Base-by-base conservation (phyloP, 2,113 vertebrate species). In the Turdus rufiventris region DNA sequence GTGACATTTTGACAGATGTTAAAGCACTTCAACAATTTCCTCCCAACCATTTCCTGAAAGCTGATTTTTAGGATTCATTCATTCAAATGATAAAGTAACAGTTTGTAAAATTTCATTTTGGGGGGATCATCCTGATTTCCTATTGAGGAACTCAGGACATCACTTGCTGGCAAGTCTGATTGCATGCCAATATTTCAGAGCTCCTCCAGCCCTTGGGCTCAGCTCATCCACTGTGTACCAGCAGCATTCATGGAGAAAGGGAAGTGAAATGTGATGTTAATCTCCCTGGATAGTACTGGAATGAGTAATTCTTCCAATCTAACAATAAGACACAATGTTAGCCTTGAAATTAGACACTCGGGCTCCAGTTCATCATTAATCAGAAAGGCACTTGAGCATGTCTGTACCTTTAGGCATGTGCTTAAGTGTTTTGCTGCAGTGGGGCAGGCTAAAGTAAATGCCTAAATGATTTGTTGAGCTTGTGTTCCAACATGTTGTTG, bases 271-370 rank as follows among this genome's bases (percentile, higher is more conserved):
- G 72, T 63, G 61, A 86, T 65, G 80, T 85, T 89, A 74, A 93
- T 85, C 68, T 94, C 89, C 73, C 70, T 73, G n/a, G 74, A 72
- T 81, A 78, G 21, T 78, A 53, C 65, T 71, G 38, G 76, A 94
- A 89, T 67, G 70, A 90, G 47, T 92, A 92, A 94, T 94, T 95
- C 80, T 89, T 92, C 73, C 76, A 84, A 84, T 91, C 80, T 92
- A 93, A 57, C 77, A 79, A 28, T 74, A 91, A 89, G 77, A 89
- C 83, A 88, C 74, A 61, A 75, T 57, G 83, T 84, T 89, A 86
- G 61, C 80, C 80, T 91, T 72, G 76, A 94, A 94, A 97, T 95
- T 89, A 94, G 89, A 97, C 77, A 87, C 86, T 96, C 48, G 87
- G 84, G 86, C 77, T 92, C 45, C 29, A 28, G 87, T 89, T 73